Evolutionary conservation across 2,113 vertebrate species (phyloP).

Genomic region (Eptatretus burgeri): DNA sequence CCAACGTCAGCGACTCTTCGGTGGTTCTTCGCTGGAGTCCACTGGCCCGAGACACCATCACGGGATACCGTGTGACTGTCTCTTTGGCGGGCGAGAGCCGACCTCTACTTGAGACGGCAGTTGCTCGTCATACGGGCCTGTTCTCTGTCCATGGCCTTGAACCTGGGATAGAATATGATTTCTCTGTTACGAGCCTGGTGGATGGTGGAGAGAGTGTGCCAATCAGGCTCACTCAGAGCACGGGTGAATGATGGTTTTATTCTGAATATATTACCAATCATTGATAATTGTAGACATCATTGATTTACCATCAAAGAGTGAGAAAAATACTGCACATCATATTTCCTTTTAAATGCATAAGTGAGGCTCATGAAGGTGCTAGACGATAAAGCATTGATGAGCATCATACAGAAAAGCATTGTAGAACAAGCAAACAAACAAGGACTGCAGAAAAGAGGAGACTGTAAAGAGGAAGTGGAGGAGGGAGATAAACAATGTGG

Average conservation of each 20-base stretch:
- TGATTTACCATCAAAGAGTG: no score
- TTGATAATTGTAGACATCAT: no score
- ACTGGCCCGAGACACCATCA: conserved; percentile 52
- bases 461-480: no score
- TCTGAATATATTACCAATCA: no score
- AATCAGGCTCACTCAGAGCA: conserved; percentile 64
- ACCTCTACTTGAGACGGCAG: conserved; percentile 74
- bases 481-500: no score
- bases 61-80: conserved; percentile 79
- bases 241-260: conserved; percentile 25
- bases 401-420: no score
- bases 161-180: conserved; percentile 87
- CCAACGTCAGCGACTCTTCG: conserved; percentile 63
- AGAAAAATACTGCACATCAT: no score
- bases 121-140: conserved; percentile 41
- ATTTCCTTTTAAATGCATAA: no score
- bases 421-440: no score
- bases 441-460: no score
- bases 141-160: conserved; percentile 78
- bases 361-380: no score
- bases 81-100: conserved; percentile 58
- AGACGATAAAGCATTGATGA: no score
- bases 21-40: conserved; percentile 82
- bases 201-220: conserved; percentile 70
- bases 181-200: conserved; percentile 67